Evolutionary conservation across 2,888 invertebrate species (phyloP).

Genomic region (Rhyacophila evoluta): DNA sequence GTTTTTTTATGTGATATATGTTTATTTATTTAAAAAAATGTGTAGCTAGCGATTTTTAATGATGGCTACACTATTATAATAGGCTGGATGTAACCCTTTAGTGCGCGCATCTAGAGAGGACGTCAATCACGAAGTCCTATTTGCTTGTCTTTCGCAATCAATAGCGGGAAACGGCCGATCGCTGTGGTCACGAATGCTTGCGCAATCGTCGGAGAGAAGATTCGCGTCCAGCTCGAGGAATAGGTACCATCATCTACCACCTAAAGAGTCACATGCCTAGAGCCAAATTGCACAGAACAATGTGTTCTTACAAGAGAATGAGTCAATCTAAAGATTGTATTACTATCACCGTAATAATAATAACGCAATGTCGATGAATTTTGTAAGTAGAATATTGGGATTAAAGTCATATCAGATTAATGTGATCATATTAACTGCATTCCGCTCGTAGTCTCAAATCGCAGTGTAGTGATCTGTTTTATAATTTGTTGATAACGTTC

Average conservation of each 20-base stretch:
- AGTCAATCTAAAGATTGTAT: background rate
- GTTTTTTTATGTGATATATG: too few species aligned
- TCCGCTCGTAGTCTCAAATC: too few species aligned
- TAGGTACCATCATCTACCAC: background rate
- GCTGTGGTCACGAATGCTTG: conserved; percentile 51
- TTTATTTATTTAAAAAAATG: too few species aligned
- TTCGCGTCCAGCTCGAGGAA: conserved; percentile 34
- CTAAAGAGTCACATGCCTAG: background rate
- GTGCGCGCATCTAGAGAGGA: background rate
- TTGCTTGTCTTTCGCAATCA: conserved; percentile 40
- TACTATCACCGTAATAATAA: too few species aligned
- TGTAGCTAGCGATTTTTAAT: too few species aligned
- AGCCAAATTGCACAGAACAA: background rate
- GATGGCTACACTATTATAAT: background rate
- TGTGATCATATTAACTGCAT: too few species aligned
- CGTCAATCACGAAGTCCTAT: conserved; percentile 25
- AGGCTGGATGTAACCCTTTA: background rate
- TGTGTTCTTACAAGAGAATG: background rate
- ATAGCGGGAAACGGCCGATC: conserved; percentile 38
- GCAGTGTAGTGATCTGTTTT: too few species aligned
- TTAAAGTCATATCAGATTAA: too few species aligned
- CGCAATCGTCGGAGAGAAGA: conserved; percentile 45
- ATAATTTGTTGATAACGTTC: too few species aligned
- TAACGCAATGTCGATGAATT: too few species aligned
- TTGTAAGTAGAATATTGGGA: too few species aligned